A percentile compares a stretch with the other conserved stretches of the same genome.
These are phyloP conservation scores for Varecia variegata DNA, from an alignment of 2,797 vertebrate genomes.

Conservation along the genomic window DNA sequence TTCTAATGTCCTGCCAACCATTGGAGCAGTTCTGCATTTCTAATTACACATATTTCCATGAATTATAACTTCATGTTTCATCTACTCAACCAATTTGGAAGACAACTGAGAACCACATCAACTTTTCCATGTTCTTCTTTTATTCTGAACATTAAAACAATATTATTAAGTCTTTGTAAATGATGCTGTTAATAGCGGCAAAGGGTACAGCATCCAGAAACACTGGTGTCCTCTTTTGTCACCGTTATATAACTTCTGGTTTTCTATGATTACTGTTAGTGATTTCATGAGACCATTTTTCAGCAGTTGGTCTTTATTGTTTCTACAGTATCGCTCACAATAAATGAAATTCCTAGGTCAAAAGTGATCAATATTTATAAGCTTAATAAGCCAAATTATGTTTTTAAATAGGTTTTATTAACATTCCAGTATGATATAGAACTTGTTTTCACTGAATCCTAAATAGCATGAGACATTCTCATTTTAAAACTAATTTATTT, in stretches of 20 bases:
- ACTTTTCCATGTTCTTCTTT: background rate
- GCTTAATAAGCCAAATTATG: background rate
- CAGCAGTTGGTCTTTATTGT: background rate
- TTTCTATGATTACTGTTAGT: background rate
- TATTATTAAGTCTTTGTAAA: background rate
- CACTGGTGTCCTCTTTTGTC: background rate
- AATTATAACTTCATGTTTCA: background rate
- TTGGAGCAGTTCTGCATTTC: background rate
- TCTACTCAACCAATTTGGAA: background rate
- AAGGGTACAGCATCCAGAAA: background rate
- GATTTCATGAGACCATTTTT: background rate
- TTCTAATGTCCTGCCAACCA: background rate
- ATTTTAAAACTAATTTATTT: background rate
- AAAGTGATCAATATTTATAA: constrained; percentile 9
- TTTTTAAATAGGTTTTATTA: background rate
- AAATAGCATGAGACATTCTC: background rate
- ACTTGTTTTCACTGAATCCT: background rate
- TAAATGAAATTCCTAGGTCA: background rate
- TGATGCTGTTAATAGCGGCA: background rate
- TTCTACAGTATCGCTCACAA: background rate
- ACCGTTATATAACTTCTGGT: background rate
- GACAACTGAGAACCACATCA: background rate
- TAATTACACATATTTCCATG: background rate
- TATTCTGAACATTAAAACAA: background rate
- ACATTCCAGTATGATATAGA: background rate